A percentile compares a stretch with the other conserved stretches of the same genome.
These are phyloP conservation scores for Circaetus gallicus DNA, from an alignment of 2,113 vertebrate species.

Conservation along the genomic window DNA sequence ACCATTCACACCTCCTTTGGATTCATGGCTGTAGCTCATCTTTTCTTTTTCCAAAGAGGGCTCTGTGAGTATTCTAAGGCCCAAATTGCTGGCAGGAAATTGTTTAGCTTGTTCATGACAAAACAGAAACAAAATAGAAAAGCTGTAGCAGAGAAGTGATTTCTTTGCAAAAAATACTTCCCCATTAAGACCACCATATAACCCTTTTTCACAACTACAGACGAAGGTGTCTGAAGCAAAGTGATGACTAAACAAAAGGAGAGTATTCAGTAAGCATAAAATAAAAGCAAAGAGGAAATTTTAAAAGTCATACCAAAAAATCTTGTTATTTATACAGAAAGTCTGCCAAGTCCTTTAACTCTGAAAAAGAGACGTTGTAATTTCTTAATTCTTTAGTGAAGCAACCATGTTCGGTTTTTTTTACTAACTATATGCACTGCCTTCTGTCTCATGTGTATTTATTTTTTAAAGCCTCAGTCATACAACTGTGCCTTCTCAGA, in stretches of 20 bases:
- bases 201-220: background rate
- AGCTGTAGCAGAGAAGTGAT: conserved; percentile 5
- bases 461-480: background rate
- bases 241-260: conserved; percentile 22
- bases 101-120: conserved; percentile 14
- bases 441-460: background rate
- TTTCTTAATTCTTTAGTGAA: background rate
- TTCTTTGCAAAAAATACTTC: conserved; percentile 55
- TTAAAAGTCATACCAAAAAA: background rate
- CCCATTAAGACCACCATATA: background rate
- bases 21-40: background rate
- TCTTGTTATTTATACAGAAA: background rate
- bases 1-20: background rate
- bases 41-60: background rate
- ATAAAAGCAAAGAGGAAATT: conserved; percentile 9
- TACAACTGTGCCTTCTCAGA: background rate
- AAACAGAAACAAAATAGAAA: conserved; percentile 47
- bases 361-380: background rate
- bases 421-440: background rate
- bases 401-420: background rate
- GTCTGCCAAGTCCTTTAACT: background rate
- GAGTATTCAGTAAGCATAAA: background rate
- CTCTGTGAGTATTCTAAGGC: background rate
- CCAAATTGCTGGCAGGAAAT: background rate
- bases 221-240: conserved; percentile 3